Evolutionary conservation across 2,113 vertebrate species (phyloP), one percentile per base, ranked within the genome.

Genomic region (Beaufortia kweichowensis): DNA sequence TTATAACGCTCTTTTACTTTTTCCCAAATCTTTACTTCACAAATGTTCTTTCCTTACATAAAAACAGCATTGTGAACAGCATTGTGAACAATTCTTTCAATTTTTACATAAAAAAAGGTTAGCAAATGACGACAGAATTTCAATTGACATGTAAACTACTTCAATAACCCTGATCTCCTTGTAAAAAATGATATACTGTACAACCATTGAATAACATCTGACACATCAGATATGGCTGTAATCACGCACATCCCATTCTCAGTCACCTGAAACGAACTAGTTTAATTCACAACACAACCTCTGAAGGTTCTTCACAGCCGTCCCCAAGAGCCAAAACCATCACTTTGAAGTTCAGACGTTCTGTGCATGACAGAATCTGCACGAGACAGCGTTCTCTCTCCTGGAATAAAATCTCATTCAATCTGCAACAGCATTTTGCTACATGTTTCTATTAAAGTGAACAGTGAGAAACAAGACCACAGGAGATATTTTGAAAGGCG

Each of bases 361-460:
- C 15, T 15, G 21, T 41, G 10, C 64, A 28, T 31, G 19, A 57
- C 10, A 46, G 14, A 1, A 24, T 6, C 39, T 33, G 29, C 14
- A 5, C 8, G 19, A 70, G 29, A 56, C 11, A 2, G 5, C n/a
- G 29, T 8, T 9, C 50, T 23, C 29, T 3, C 43, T 19, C n/a
- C 35, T 2, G 33, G 6, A 60, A 61, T 39, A 61, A 35, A 43
- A 56, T 74, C 56, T 73, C 56, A 46, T 59, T 23, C 26, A 46
- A 33, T 17, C 55, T 10, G 57, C 70, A 29, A 46, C 39, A 61
- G 70, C 35, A 9, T 71, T 48, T 12, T 61, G 23, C 59, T 73
- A 15, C 70, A 73, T 1, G 24, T 74, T 74, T 74, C 39, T 19
- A 74, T 74, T 74, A 61, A 74, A 74, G n/a, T 1, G n/a, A 71